phyloP scores from a whole-genome alignment of 2,888 invertebrate species.

The Malthinus seriepunctatus region DNA sequence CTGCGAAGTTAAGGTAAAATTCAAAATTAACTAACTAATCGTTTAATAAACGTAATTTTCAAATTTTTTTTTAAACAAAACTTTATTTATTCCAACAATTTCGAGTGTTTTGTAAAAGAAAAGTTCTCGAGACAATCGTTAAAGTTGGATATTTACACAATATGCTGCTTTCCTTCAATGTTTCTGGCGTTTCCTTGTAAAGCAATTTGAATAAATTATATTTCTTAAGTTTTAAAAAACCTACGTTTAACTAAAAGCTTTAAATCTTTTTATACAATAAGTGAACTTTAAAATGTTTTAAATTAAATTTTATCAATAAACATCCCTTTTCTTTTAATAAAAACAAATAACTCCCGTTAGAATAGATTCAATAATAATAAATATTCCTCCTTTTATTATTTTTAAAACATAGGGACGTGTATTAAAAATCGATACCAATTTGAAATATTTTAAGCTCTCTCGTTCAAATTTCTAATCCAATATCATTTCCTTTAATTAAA shows the following conservation, averaged over 20 bases:
- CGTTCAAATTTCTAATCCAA: no score
- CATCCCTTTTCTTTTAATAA: no score
- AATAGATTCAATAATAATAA: no score
- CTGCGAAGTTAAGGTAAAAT: background rate
- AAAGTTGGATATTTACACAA: conserved; percentile 14
- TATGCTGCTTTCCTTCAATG: conserved; percentile 11
- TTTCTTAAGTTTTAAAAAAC: conserved; percentile 6
- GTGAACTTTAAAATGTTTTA: background rate
- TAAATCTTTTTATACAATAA: background rate
- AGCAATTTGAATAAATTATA: conserved; percentile 22
- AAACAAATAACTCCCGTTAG: no score
- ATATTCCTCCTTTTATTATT: no score
- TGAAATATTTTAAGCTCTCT: no score
- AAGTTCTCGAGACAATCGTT: conserved; percentile 9
- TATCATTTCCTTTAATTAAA: no score
- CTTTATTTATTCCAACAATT: background rate
- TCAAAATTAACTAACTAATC: background rate
- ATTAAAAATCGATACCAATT: no score
- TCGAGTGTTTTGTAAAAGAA: background rate
- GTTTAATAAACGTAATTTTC: background rate
- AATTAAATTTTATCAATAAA: background rate
- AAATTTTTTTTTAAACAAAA: background rate
- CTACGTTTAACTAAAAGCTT: background rate
- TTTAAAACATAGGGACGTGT: no score
- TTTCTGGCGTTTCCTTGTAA: conserved; percentile 13